Percentiles rank a stretch among this genome's conserved stretches.
These are phyloP conservation scores for Syrista parreyssii DNA, from an alignment of 2,888 invertebrate species.

Conservation along the genomic window DNA sequence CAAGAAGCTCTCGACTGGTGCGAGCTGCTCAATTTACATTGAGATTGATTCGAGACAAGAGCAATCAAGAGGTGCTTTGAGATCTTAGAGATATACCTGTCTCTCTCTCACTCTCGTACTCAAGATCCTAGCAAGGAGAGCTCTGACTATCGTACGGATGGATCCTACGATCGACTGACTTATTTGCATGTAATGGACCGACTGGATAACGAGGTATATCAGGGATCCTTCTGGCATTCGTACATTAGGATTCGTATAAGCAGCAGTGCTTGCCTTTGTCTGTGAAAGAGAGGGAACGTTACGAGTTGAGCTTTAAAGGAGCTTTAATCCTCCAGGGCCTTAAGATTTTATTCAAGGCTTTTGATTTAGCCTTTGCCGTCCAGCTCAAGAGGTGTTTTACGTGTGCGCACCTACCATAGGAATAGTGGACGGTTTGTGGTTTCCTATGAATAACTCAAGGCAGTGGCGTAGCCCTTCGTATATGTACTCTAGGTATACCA, in stretches of 20 bases:
- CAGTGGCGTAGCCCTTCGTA: constrained; percentile 14
- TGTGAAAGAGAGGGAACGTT: neutral
- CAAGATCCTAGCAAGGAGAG: too few species aligned
- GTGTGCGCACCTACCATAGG: neutral
- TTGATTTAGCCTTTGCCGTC: neutral
- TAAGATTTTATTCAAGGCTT: constrained; percentile 10
- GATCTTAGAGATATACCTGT: constrained; percentile 17
- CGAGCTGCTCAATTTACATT: constrained; percentile 62
- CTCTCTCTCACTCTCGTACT: neutral
- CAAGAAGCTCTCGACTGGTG: constrained; percentile 23
- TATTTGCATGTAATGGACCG: constrained; percentile 61
- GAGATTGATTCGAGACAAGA: constrained; percentile 65
- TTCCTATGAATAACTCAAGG: constrained; percentile 25
- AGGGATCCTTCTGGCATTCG: neutral
- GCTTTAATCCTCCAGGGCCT: neutral
- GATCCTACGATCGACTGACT: constrained; percentile 34
- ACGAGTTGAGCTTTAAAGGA: neutral
- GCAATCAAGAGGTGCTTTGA: constrained; percentile 63
- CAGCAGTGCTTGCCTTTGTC: neutral
- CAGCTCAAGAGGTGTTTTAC: neutral
- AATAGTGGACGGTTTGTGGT: constrained; percentile 21
- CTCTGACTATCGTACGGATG: constrained; percentile 7
- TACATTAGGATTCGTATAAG: neutral
- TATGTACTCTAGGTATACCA: neutral
- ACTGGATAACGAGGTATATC: constrained; percentile 39